These are phyloP conservation scores for Tetraodon nigroviridis DNA, from an alignment of 2,113 vertebrate genomes.

Conservation along the genomic window DNA sequence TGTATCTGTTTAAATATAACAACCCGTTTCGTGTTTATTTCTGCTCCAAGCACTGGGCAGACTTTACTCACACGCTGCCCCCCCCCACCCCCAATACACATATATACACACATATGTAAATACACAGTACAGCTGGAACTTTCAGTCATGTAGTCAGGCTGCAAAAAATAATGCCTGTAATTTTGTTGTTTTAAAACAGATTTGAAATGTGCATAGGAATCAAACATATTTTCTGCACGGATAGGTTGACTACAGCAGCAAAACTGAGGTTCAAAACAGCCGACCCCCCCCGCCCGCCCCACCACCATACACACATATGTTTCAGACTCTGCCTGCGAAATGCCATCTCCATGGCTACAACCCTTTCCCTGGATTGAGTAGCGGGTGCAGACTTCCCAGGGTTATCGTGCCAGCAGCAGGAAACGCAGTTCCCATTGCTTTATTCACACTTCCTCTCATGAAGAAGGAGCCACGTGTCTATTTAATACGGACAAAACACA, in stretches of 20 bases:
- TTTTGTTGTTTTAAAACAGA: no score
- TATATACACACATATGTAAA: conserved; percentile 20
- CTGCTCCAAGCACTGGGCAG: conserved; percentile 72
- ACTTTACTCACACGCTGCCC: conserved; percentile 38
- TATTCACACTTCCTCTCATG: conserved; percentile 57
- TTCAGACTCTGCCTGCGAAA: conserved; percentile 60
- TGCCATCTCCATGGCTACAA: conserved; percentile 71
- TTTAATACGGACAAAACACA: conserved; percentile 10
- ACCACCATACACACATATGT: conserved; percentile 11
- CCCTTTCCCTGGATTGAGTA: conserved; percentile 70
- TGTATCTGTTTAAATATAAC: conserved; percentile 64
- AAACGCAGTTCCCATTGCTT: conserved; percentile 53
- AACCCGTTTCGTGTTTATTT: conserved; percentile 71
- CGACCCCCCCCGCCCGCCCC: neutral
- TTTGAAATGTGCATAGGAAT: no score
- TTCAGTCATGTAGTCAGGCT: no score
- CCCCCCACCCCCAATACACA: conserved; percentile 1
- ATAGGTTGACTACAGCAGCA: no score
- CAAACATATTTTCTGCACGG: no score
- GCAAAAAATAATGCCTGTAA: no score
- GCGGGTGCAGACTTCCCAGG: conserved; percentile 56
- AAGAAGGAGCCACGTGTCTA: conserved; percentile 10
- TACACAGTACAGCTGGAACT: neutral
- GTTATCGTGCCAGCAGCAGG: conserved; percentile 57
- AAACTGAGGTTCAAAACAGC: conserved; percentile 19